phyloP scores from a whole-genome alignment of 1,140 invertebrate species.

The Panagrolaimus sp. region DNA sequence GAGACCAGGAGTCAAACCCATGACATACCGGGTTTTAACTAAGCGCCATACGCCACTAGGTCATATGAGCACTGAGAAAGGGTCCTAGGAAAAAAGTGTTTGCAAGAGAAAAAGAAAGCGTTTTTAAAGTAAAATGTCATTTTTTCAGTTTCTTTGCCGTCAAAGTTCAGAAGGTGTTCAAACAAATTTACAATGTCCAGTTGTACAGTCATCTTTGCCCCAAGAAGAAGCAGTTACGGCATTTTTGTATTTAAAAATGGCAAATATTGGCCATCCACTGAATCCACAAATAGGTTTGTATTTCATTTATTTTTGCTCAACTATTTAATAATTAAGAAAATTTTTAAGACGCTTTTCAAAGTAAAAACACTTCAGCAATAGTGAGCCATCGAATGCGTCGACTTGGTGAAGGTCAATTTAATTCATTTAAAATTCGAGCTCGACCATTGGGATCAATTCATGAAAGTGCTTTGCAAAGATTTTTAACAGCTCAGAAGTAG shows the following conservation, averaged over 20 bases:
- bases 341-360: not conserved
- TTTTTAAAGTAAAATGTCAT: not conserved
- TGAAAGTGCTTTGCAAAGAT: not conserved
- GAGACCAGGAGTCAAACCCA: not conserved
- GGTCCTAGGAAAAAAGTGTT: not conserved
- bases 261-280: not conserved
- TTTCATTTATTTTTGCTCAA: not conserved
- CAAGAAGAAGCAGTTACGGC: slow-evolving; percentile 6
- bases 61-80: not conserved
- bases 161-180: not conserved
- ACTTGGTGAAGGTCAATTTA: slow-evolving; percentile 7
- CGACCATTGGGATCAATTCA: not conserved
- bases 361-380: not conserved
- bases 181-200: not conserved
- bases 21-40: not conserved
- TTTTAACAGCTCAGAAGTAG: not conserved
- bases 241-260: not conserved
- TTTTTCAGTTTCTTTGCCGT: slow-evolving; percentile 8
- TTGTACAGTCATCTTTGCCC: not conserved
- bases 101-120: not conserved
- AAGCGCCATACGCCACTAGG: not conserved
- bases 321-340: not conserved
- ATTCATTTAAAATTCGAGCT: not conserved
- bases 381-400: not conserved
- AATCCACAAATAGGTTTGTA: not conserved